phyloP scores from a whole-genome alignment of 2,797 vertebrate species.

The Scleropages formosus region DNA sequence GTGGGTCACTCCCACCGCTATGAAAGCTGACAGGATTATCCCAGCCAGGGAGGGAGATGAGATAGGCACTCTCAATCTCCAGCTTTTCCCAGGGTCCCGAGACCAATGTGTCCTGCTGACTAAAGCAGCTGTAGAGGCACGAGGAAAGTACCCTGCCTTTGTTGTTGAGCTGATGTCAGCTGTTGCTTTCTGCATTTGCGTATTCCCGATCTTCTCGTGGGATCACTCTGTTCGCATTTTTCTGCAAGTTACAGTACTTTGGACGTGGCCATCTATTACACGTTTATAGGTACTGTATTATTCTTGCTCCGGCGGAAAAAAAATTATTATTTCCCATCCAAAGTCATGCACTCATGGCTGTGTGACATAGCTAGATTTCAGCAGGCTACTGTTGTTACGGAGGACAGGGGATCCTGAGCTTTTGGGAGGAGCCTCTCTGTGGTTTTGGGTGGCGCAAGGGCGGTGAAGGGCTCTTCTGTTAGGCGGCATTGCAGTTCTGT shows the following conservation, averaged over 20 bases:
- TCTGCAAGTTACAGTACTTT: background rate
- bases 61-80: conserved; percentile 13
- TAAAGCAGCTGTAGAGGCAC: background rate
- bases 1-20: conserved; percentile 33
- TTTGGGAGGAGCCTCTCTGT: background rate
- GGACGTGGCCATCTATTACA: background rate
- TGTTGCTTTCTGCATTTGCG: background rate
- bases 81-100: conserved; percentile 25
- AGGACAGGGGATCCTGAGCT: conserved; percentile 34
- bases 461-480: background rate
- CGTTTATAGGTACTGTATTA: background rate
- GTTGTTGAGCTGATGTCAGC: background rate
- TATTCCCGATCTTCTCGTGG: background rate
- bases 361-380: conserved; percentile 36
- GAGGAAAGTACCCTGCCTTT: background rate
- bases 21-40: conserved; percentile 37
- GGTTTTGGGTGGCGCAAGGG: background rate
- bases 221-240: background rate
- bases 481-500: background rate
- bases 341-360: too few species aligned
- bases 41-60: conserved; percentile 24
- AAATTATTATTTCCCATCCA: background rate
- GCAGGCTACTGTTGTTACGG: conserved; percentile 50
- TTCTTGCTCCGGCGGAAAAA: background rate
- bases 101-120: conserved; percentile 21